Conservation (phyloP, 2,888 invertebrate species). For the Nowickia ferox region DNA sequence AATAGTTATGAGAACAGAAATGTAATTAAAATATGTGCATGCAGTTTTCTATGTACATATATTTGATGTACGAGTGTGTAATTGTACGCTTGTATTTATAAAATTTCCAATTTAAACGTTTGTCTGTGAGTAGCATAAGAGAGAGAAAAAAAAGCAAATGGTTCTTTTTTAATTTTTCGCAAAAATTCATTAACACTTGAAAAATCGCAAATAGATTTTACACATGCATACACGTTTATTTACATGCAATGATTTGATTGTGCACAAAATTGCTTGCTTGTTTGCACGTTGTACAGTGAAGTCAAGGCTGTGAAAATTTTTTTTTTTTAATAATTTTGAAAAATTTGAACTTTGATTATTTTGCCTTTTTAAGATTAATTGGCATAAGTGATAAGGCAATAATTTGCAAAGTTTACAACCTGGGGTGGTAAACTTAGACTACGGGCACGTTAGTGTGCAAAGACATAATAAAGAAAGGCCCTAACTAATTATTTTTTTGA, state of each 20-base stretch:
- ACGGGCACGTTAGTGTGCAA: no score
- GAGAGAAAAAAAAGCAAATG: not conserved
- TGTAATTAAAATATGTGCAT: slow-evolving; percentile 51
- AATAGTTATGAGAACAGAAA: slow-evolving; percentile 36
- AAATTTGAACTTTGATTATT: not conserved
- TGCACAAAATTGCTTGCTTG: not conserved
- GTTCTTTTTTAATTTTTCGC: not conserved
- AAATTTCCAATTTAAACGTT: slow-evolving; percentile 29
- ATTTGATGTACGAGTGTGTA: not conserved
- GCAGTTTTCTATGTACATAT: not conserved
- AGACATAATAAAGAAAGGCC: no score
- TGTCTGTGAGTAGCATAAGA: not conserved
- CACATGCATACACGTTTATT: not conserved
- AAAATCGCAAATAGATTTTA: slow-evolving; percentile 51
- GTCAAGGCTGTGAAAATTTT: no score
- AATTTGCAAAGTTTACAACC: no score
- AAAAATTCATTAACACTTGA: slow-evolving; percentile 64
- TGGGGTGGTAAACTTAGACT: no score
- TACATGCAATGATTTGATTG: slow-evolving; percentile 15
- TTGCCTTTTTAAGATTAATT: not conserved
- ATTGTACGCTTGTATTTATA: not conserved
- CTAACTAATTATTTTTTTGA: no score
- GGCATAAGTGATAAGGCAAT: no score
- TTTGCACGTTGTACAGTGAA: not conserved
- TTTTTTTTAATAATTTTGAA: no score